Percentiles rank a stretch among this genome's conserved stretches.
Evolutionary conservation across 2,888 invertebrate species (phyloP).

Genomic region (Leptogaster cylindrica): DNA sequence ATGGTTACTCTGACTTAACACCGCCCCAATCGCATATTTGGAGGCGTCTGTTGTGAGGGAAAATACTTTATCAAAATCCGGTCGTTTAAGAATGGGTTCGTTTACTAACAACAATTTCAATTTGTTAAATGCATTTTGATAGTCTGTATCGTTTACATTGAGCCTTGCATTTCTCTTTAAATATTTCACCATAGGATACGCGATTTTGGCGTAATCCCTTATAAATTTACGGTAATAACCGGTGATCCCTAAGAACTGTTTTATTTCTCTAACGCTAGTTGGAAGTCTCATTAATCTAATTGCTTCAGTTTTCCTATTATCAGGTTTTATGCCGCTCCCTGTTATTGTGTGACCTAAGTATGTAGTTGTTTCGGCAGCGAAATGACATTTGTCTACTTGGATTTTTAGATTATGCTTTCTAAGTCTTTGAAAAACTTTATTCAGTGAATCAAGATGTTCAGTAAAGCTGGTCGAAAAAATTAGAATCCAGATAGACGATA

Average conservation of each 20-base stretch:
- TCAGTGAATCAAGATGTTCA: background rate
- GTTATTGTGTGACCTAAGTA: constrained; percentile 42
- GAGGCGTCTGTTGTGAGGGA: constrained; percentile 53
- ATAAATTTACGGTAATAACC: too few species aligned
- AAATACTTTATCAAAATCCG: constrained; percentile 54
- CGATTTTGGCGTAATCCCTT: constrained; percentile 42
- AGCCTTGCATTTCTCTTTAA: constrained; percentile 44
- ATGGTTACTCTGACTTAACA: constrained; percentile 50
- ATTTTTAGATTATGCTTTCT: constrained; percentile 36
- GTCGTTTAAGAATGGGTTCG: constrained; percentile 55
- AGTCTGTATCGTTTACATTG: constrained; percentile 3
- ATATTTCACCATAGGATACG: constrained; percentile 43
- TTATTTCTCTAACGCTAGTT: constrained; percentile 29
- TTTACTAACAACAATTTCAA: constrained; percentile 43
- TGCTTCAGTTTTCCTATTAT: constrained; percentile 50
- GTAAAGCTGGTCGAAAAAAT: constrained; percentile 17
- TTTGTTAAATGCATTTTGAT: constrained; percentile 34
- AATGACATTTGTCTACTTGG: constrained; percentile 40
- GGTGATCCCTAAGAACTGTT: constrained; percentile 45
- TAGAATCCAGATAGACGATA: constrained; percentile 3
- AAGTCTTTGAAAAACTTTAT: constrained; percentile 7
- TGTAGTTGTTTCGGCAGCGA: constrained; percentile 30
- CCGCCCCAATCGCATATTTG: constrained; percentile 50
- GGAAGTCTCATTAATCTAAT: constrained; percentile 39
- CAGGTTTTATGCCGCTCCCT: constrained; percentile 50